These are phyloP conservation scores for Karalla daura DNA, from an alignment of 2,797 vertebrate genomes.

Conservation along the genomic window DNA sequence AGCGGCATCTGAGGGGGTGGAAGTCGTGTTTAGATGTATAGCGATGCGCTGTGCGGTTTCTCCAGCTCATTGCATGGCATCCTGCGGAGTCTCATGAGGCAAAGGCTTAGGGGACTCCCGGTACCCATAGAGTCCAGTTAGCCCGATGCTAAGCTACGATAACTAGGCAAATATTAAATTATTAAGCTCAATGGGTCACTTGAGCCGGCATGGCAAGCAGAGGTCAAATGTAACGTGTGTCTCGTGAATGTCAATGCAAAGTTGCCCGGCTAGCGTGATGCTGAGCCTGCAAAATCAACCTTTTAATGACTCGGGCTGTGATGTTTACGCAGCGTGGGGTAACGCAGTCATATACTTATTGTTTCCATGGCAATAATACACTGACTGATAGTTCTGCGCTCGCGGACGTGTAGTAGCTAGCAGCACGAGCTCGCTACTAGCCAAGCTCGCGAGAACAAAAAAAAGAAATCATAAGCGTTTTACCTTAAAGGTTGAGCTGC, in stretches of 20 bases:
- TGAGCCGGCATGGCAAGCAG: not conserved
- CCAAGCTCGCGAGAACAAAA: slow-evolving; percentile 23
- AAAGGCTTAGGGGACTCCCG: slow-evolving; percentile 6
- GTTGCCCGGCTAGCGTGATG: slow-evolving; percentile 18
- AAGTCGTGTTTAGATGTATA: not conserved
- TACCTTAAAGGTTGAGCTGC: slow-evolving; percentile 57
- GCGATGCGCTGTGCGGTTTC: not conserved
- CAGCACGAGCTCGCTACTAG: slow-evolving; percentile 53
- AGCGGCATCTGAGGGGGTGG: not conserved
- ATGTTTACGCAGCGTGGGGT: not conserved
- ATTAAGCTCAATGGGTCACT: not conserved
- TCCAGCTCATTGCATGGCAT: not conserved
- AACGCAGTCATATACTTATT: not conserved
- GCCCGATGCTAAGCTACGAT: not conserved
- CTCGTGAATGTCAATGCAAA: slow-evolving; percentile 49
- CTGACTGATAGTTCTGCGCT: not conserved
- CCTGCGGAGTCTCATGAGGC: slow-evolving; percentile 28
- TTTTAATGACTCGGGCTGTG: too few relatives aligned
- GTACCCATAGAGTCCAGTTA: not conserved
- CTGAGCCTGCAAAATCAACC: not conserved
- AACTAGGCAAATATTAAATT: not conserved
- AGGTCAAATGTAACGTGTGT: not conserved
- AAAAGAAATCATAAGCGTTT: slow-evolving; percentile 24
- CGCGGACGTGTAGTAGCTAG: slow-evolving; percentile 40
- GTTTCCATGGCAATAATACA: slow-evolving; percentile 42